phyloP scores from a whole-genome alignment of 2,888 invertebrate species.

The Oscheius sp. region DNA sequence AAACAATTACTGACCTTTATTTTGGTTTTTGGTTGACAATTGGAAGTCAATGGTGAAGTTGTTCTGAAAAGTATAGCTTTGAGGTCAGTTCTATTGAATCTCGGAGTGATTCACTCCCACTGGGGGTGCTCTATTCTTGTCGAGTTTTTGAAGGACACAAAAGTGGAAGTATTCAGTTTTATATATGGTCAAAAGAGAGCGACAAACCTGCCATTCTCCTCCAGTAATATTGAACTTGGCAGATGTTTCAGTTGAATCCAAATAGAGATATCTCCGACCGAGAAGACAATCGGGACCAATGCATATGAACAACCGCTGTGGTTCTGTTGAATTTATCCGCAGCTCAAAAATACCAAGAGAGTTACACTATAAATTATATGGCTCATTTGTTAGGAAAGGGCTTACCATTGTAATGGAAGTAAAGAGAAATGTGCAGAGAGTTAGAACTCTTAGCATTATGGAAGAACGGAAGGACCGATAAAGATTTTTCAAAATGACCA shows the following conservation, averaged over 20 bases:
- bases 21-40: constrained; percentile 1
- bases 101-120: neutral
- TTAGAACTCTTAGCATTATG: neutral
- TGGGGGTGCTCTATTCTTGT: neutral
- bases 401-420: neutral
- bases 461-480: neutral
- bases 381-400: too few relatives aligned
- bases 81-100: neutral
- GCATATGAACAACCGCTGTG: neutral
- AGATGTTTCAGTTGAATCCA: neutral
- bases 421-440: neutral
- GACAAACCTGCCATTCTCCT: constrained; percentile 13
- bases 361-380: neutral
- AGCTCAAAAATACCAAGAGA: neutral
- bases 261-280: constrained; percentile 1
- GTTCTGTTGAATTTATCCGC: neutral
- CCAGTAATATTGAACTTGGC: neutral
- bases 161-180: neutral
- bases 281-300: constrained; percentile 18
- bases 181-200: neutral
- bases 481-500: neutral
- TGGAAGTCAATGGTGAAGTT: constrained; percentile 6
- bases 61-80: constrained; percentile 9
- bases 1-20: neutral
- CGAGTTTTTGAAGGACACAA: neutral